Conservation (phyloP, 2,888 invertebrate genomes). For the Atherix ibis region DNA sequence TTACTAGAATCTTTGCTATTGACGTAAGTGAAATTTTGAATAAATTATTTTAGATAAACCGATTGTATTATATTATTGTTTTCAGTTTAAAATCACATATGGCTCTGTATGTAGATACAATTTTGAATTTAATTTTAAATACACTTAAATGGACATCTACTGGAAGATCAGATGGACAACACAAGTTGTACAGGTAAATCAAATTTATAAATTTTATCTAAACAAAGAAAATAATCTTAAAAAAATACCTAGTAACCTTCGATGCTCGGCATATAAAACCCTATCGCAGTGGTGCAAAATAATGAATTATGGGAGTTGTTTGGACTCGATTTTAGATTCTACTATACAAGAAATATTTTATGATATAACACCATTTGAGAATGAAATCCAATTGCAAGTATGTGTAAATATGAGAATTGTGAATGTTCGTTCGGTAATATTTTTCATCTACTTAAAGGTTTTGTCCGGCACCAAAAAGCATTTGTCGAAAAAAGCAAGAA, state of each 20-base stretch:
- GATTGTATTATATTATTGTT: conserved; percentile 1
- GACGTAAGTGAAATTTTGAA: conserved; percentile 15
- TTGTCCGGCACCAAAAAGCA: conserved; percentile 19
- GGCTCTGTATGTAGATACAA: conserved; percentile 15
- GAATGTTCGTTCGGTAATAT: neutral
- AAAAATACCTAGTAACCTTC: conserved; percentile 12
- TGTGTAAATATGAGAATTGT: neutral
- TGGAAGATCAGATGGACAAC: conserved; percentile 14
- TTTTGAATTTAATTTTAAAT: conserved; percentile 18
- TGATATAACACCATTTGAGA: conserved; percentile 18
- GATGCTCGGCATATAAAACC: conserved; percentile 17
- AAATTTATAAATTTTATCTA: conserved; percentile 1
- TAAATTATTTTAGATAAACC: neutral
- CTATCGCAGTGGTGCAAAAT: conserved; percentile 18
- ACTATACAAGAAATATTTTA: conserved; percentile 16
- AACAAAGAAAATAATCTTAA: conserved; percentile 3
- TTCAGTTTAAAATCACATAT: conserved; percentile 17
- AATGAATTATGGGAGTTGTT: conserved; percentile 17
- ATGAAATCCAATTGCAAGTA: conserved; percentile 18
- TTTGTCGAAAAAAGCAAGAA: conserved; percentile 24
- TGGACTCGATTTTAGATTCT: conserved; percentile 17
- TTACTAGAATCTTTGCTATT: conserved; percentile 17
- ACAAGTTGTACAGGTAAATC: conserved; percentile 19
- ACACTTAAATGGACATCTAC: conserved; percentile 21
- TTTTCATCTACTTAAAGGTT: conserved; percentile 12